A percentile compares a stretch with the other conserved stretches of the same genome.
Conservation (phyloP, 2,797 vertebrate genomes). For the Orestias chungarensis region DNA sequence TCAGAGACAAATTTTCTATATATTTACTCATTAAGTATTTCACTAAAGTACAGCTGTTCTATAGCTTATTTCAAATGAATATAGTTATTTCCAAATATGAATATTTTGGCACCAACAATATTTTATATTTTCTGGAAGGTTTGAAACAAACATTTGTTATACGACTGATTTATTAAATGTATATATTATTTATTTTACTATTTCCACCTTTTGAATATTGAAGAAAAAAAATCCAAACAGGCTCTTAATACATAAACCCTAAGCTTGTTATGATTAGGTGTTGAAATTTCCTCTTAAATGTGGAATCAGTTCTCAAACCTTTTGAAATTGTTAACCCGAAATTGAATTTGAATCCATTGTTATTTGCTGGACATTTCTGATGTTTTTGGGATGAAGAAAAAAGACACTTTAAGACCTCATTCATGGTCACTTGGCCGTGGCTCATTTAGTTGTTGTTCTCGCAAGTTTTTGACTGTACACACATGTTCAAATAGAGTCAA, state of each 20-base stretch:
- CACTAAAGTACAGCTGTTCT: not conserved
- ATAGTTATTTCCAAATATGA: not conserved
- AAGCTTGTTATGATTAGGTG: not conserved
- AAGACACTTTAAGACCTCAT: constrained; percentile 58
- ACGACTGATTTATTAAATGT: not conserved
- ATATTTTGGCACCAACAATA: not conserved
- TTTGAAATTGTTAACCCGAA: constrained; percentile 11
- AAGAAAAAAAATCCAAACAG: not conserved
- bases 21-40: not conserved
- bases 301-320: constrained; percentile 5
- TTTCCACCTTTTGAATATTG: not conserved
- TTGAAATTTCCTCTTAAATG: not conserved
- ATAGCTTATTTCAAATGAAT: not conserved
- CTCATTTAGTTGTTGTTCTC: constrained; percentile 41
- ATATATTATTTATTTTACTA: not conserved
- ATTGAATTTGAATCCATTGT: constrained; percentile 41
- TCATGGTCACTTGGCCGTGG: constrained; percentile 56
- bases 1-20: not conserved
- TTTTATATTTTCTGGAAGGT: not conserved
- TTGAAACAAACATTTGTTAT: not conserved
- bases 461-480: constrained; percentile 55
- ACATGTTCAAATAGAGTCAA: constrained; percentile 61
- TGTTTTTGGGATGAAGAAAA: constrained; percentile 31
- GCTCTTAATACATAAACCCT: not conserved
- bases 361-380: constrained; percentile 47